Evolutionary conservation across 2,888 invertebrate species (phyloP), one percentile per base, ranked within the genome.

Genomic region (Xestia xanthographa): DNA sequence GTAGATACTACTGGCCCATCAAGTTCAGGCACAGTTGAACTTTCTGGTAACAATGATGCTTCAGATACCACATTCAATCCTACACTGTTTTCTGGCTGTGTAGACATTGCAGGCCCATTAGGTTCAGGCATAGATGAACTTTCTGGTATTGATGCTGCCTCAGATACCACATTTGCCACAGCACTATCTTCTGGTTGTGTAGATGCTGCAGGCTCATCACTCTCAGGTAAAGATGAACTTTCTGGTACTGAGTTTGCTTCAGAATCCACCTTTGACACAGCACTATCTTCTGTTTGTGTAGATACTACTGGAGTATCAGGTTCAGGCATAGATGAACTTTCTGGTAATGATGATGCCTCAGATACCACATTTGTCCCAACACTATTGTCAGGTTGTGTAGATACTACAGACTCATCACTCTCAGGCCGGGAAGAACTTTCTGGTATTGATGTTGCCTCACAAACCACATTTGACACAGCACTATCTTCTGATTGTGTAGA

Each of bases 21-120:
- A 80, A n/a, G 66, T 66, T 76, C 79, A 53, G 72, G 29, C 58
- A 75, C n/a, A 53, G 73, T 72, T 77, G 90, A 72, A 66, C 72
- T 66, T 53, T 66, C 72, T 38, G 72, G 70, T 38, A 73, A 14
- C 82, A 82, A 78, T 45, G 29, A 20, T 71, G 65, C 22, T 5
- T 71, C 26, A 26, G 48, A 26, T 20, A 29, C 22, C 48, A 50
- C 38, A 71, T 71, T 63, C 5, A 34, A 63, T 20, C 0, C 34
- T n/a, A 5, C 56, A 60, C 6, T 58, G 6, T 38, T 26, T 60
- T 58, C 72, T 20, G 41, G 22, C 29, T 14, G n/a, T 17, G 60
- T n/a, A 45, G 72, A 68, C 56, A 78, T 76, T 63, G 63, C 73
- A 45, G 43, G 66, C 62, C 75, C 78, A 53, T 66, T 66, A 82